A percentile compares a stretch with the other conserved stretches of the same genome.
These are phyloP conservation scores for Numenius arquata DNA, from an alignment of 2,113 vertebrate genomes.

Conservation along the genomic window DNA sequence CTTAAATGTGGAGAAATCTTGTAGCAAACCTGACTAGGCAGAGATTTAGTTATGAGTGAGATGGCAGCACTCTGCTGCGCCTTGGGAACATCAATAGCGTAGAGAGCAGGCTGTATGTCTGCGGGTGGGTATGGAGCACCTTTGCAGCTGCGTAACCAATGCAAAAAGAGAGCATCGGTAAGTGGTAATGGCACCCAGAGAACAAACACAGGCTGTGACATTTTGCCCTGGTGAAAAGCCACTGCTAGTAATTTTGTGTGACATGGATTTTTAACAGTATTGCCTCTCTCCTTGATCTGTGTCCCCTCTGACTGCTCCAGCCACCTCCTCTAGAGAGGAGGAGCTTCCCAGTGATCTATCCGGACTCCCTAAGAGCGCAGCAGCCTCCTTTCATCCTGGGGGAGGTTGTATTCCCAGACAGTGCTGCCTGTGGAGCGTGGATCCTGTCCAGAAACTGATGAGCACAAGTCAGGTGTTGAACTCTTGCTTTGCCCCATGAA, in stretches of 20 bases:
- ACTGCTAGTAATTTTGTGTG: background rate
- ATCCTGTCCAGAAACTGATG: slow-evolving; percentile 30
- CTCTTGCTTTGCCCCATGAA: slow-evolving; percentile 44
- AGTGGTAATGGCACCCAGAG: background rate
- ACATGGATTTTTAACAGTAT: background rate
- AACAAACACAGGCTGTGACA: background rate
- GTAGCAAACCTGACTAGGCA: slow-evolving; percentile 23
- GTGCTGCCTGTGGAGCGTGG: background rate
- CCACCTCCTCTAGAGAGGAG: background rate
- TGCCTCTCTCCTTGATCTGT: slow-evolving; percentile 10
- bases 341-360: background rate
- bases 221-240: slow-evolving; percentile 8
- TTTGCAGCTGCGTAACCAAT: background rate
- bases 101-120: background rate
- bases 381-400: background rate
- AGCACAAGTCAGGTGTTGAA: slow-evolving; percentile 44
- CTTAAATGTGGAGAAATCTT: slow-evolving; percentile 35
- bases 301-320: background rate
- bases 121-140: background rate
- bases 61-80: slow-evolving; percentile 6
- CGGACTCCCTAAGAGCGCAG: background rate
- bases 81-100: background rate
- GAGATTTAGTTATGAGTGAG: slow-evolving; percentile 20
- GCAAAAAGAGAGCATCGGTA: background rate
- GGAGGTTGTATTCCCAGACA: background rate